Evolutionary conservation across 2,113 vertebrate genomes (phyloP).

Genomic region (Barbus barbus): DNA sequence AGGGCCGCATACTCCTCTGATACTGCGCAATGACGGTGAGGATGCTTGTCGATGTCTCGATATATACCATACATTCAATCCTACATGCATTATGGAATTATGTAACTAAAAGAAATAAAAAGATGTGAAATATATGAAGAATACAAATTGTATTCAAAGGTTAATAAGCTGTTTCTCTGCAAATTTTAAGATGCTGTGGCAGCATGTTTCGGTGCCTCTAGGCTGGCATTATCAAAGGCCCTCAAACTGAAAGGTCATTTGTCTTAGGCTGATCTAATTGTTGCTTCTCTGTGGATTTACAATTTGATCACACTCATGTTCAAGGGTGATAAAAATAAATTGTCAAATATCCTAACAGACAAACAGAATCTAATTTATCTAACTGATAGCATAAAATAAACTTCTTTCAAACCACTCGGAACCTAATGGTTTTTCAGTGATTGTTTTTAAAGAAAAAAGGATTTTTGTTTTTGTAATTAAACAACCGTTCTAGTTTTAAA

Average conservation of each 20-base stretch:
- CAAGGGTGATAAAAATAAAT: conserved; percentile 19
- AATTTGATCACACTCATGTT: conserved; percentile 36
- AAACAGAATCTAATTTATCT: neutral
- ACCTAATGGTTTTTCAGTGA: too few relatives aligned
- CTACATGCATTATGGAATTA: neutral
- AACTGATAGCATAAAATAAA: neutral
- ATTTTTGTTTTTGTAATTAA: neutral
- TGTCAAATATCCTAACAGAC: conserved; percentile 13
- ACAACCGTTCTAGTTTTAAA: neutral
- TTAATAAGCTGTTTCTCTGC: conserved; percentile 67
- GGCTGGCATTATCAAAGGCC: conserved; percentile 69
- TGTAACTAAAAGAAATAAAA: neutral
- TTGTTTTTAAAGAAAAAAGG: neutral
- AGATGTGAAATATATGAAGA: neutral
- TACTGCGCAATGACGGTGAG: conserved; percentile 92
- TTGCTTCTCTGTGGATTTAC: conserved; percentile 36
- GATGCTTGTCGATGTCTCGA: neutral
- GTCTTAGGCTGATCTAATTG: conserved; percentile 64
- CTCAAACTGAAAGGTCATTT: conserved; percentile 71
- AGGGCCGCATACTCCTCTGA: conserved; percentile 90
- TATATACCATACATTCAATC: neutral
- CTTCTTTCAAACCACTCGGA: too few relatives aligned
- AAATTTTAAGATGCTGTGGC: conserved; percentile 65
- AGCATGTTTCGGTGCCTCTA: conserved; percentile 61
- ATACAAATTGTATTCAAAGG: conserved; percentile 66